A percentile compares a stretch with the other conserved stretches of the same genome.
Conservation (phyloP, 2,888 invertebrate genomes). For the Hirudinaria manillensis region DNA sequence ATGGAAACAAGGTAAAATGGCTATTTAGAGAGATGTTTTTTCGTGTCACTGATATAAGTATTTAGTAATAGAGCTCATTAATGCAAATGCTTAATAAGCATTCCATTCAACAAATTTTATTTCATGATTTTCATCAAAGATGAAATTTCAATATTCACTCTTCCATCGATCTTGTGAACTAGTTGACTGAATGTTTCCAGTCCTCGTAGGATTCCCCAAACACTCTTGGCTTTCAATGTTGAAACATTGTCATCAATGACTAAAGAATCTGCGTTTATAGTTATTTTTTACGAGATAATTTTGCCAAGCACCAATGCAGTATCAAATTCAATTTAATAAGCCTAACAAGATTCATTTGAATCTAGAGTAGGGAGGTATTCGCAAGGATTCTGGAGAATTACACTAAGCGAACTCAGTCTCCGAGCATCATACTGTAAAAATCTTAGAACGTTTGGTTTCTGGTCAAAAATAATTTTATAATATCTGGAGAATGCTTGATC, state of each 20-base stretch:
- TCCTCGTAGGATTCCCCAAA: constrained; percentile 80
- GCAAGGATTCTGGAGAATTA: constrained; percentile 63
- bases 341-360: constrained; percentile 70
- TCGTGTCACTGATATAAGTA: too few relatives aligned
- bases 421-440: neutral
- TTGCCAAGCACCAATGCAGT: too few relatives aligned
- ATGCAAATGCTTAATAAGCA: too few relatives aligned
- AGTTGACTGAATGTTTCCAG: constrained; percentile 80
- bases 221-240: constrained; percentile 48
- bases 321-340: constrained; percentile 11
- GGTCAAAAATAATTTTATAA: constrained; percentile 54
- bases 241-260: constrained; percentile 56
- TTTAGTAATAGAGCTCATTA: too few relatives aligned
- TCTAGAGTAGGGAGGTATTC: constrained; percentile 63
- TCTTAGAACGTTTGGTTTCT: neutral
- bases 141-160: neutral
- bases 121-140: too few relatives aligned
- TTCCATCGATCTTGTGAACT: constrained; percentile 47
- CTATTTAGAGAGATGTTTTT: too few relatives aligned
- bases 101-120: too few relatives aligned
- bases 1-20: constrained; percentile 34
- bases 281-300: neutral
- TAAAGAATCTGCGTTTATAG: constrained; percentile 56
- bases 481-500: constrained; percentile 60
- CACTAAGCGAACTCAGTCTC: constrained; percentile 52